Evolutionary conservation across 2,113 vertebrate species (phyloP).

Genomic region (Motacilla tschutschensis): DNA sequence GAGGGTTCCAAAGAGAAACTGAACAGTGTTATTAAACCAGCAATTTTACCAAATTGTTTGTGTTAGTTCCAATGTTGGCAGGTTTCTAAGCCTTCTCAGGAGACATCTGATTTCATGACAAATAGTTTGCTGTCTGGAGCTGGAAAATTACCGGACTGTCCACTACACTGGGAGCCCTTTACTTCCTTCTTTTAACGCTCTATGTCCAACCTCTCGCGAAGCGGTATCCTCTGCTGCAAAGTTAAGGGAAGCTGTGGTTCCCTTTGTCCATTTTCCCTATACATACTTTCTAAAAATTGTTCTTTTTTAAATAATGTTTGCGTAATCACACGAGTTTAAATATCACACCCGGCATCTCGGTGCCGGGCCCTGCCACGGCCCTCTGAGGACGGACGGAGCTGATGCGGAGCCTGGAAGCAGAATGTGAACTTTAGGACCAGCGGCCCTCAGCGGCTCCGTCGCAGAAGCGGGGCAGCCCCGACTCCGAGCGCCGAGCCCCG

Average conservation of each 20-base stretch:
- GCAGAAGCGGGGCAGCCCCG: too few relatives aligned
- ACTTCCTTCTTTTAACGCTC: constrained; percentile 3
- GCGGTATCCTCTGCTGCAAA: neutral
- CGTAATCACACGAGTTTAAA: accelerated
- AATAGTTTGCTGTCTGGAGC: constrained; percentile 18
- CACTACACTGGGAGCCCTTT: neutral
- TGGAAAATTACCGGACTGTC: constrained; percentile 26
- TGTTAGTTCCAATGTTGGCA: neutral
- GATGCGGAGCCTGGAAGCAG: accelerated
- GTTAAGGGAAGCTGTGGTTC: neutral
- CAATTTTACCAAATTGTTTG: neutral
- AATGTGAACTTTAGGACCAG: accelerated
- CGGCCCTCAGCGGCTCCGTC: neutral
- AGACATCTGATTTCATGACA: constrained; percentile 67
- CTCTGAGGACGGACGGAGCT: accelerated
- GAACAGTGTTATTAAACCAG: neutral
- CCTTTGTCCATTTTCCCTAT: neutral
- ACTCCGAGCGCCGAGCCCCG: neutral
- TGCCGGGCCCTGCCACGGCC: accelerated
- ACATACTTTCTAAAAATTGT: accelerated
- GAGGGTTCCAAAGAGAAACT: neutral
- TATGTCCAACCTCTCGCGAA: neutral
- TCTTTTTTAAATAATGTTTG: neutral
- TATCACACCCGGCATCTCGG: accelerated
- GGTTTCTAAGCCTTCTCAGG: constrained; percentile 42